phyloP scores from a whole-genome alignment of 1,140 invertebrate genomes.

The Drosophila kurseongensis region DNA sequence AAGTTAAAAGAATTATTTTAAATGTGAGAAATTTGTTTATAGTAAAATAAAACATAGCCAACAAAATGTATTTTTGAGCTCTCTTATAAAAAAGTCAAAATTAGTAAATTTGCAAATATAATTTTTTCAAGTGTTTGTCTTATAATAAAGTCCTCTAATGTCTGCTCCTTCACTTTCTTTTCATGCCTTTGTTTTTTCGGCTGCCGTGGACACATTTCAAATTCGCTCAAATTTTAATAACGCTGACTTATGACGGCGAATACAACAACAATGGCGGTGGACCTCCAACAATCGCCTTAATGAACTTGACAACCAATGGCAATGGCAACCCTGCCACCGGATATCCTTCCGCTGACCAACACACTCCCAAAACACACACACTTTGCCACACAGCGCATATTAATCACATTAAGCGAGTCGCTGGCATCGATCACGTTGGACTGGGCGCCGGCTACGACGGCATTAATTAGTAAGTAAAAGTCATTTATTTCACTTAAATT shows the following conservation, averaged over 20 bases:
- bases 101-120: not conserved
- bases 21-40: too few relatives aligned
- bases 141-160: slow-evolving; percentile 58
- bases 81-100: too few relatives aligned
- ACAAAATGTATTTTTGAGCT: too few relatives aligned
- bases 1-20: too few relatives aligned
- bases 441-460: slow-evolving; percentile 95
- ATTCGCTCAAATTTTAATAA: slow-evolving; percentile 76
- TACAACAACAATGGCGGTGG: slow-evolving; percentile 42
- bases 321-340: slow-evolving; percentile 39
- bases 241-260: slow-evolving; percentile 62
- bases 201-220: slow-evolving; percentile 64
- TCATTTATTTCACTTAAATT: slow-evolving; percentile 83
- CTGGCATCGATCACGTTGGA: slow-evolving; percentile 95
- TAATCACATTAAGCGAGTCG: slow-evolving; percentile 94
- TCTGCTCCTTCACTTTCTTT: slow-evolving; percentile 38
- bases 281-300: slow-evolving; percentile 70
- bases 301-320: slow-evolving; percentile 63
- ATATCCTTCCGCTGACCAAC: slow-evolving; percentile 52
- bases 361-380: slow-evolving; percentile 22
- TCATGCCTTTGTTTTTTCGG: slow-evolving; percentile 50
- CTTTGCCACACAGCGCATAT: slow-evolving; percentile 90
- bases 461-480: slow-evolving; percentile 94
- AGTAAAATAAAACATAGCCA: too few relatives aligned
- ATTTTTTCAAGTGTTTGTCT: slow-evolving; percentile 2